Evolutionary conservation across 2,888 invertebrate species (phyloP).

Genomic region (Epiblema foenella): DNA sequence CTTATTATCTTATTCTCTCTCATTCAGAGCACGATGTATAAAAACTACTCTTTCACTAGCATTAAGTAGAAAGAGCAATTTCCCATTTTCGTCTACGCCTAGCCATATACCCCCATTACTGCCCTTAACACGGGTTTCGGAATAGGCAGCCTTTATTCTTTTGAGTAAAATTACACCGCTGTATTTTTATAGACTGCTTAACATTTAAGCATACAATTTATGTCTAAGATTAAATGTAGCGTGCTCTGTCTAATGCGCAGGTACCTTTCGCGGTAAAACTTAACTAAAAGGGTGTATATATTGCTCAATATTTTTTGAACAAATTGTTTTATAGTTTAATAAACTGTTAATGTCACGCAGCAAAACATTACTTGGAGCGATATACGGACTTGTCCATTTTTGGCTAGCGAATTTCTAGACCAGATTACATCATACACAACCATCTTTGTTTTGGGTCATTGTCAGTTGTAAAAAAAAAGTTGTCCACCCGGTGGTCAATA

Average conservation of each 20-base stretch:
- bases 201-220: conserved; percentile 8
- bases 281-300: no score
- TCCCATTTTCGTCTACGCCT: conserved; percentile 67
- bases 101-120: conserved; percentile 59
- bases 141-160: conserved; percentile 22
- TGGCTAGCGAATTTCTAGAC: no score
- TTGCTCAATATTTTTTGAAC: no score
- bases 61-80: conserved; percentile 69
- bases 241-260: background rate
- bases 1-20: conserved; percentile 16
- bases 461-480: no score
- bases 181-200: conserved; percentile 27
- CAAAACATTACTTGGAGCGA: no score
- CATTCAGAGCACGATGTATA: conserved; percentile 21
- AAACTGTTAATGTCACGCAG: no score
- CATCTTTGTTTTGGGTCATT: no score
- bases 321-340: no score
- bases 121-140: conserved; percentile 52
- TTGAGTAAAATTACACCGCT: conserved; percentile 26
- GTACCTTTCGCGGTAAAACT: no score
- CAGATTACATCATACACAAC: no score
- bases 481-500: no score
- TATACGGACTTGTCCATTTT: no score
- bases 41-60: conserved; percentile 52
- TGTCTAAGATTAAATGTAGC: background rate